Evolutionary conservation across 2,113 vertebrate species (phyloP).

Genomic region (Pluvianellus socialis): DNA sequence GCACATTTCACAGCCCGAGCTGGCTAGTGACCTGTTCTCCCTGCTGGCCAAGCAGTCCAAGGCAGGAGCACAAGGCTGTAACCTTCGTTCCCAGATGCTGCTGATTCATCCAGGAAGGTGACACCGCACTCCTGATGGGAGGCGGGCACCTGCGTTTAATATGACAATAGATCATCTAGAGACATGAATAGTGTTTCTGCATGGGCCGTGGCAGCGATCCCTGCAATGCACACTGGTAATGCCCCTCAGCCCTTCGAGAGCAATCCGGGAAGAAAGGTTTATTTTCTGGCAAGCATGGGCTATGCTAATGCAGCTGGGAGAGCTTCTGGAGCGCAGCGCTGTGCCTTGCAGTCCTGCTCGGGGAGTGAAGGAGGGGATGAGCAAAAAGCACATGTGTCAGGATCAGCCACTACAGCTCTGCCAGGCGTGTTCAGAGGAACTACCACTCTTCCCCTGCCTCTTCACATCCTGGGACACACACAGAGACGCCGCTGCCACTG

Average conservation of each 20-base stretch:
- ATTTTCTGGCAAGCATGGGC: background rate
- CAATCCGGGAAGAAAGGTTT: background rate
- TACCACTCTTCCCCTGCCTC: background rate
- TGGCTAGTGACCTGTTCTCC: background rate
- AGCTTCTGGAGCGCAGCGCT: background rate
- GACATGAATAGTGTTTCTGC: background rate
- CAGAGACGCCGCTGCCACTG: background rate
- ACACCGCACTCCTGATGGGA: background rate
- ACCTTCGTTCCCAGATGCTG: background rate
- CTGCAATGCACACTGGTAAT: background rate
- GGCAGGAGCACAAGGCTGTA: background rate
- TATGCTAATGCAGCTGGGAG: background rate
- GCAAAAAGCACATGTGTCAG: background rate
- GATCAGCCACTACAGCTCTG: background rate
- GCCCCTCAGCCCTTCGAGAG: background rate
- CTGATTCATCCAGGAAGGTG: conserved; percentile 16
- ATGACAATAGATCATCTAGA: background rate
- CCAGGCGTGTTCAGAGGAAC: rapidly evolving
- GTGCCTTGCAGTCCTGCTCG: background rate
- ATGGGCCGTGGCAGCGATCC: background rate
- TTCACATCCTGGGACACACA: background rate
- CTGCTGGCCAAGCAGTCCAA: background rate
- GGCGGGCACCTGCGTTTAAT: background rate
- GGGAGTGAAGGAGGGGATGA: background rate
- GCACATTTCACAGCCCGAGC: background rate